Evolutionary conservation across 2,888 invertebrate species (phyloP).

Genomic region (Cyclophora albipunctata): DNA sequence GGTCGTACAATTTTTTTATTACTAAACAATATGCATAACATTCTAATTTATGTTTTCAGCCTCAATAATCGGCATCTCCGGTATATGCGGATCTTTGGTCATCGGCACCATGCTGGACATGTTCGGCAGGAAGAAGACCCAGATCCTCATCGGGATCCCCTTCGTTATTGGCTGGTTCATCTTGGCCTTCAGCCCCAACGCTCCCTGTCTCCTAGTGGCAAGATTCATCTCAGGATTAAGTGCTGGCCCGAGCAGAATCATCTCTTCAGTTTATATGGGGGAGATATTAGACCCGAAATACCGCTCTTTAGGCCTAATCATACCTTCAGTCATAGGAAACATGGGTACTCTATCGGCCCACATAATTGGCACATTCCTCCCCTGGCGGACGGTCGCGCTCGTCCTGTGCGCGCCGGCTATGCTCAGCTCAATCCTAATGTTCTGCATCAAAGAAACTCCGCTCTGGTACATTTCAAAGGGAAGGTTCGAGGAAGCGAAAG

Average conservation of each 20-base stretch:
- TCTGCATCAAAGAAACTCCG: slow-evolving; percentile 30
- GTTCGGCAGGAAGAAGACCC: slow-evolving; percentile 26
- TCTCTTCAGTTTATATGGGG: slow-evolving; percentile 28
- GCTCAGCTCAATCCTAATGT: not conserved
- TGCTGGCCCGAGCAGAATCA: slow-evolving; percentile 22
- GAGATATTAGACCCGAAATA: slow-evolving; percentile 20
- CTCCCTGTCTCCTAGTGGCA: slow-evolving; percentile 21
- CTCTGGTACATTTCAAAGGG: slow-evolving; percentile 33
- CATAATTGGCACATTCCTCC: slow-evolving; percentile 4
- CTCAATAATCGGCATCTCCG: slow-evolving; percentile 24
- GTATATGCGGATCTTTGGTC: slow-evolving; percentile 25
- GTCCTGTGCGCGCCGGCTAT: slow-evolving; percentile 4
- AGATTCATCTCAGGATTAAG: slow-evolving; percentile 26
- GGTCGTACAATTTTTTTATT: not conserved
- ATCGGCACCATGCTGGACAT: slow-evolving; percentile 25
- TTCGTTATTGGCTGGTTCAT: slow-evolving; percentile 26
- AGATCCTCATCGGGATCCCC: slow-evolving; percentile 21
- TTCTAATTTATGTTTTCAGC: slow-evolving; percentile 19
- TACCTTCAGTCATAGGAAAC: slow-evolving; percentile 2
- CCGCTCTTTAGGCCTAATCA: slow-evolving; percentile 1
- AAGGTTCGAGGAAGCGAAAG: slow-evolving; percentile 23
- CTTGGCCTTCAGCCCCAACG: slow-evolving; percentile 21
- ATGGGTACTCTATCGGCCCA: slow-evolving; percentile 7
- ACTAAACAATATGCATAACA: not conserved
- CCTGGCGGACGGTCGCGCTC: slow-evolving; percentile 5